These are phyloP conservation scores for Crax fasciolata DNA, from an alignment of 2,797 vertebrate genomes.

Conservation along the genomic window DNA sequence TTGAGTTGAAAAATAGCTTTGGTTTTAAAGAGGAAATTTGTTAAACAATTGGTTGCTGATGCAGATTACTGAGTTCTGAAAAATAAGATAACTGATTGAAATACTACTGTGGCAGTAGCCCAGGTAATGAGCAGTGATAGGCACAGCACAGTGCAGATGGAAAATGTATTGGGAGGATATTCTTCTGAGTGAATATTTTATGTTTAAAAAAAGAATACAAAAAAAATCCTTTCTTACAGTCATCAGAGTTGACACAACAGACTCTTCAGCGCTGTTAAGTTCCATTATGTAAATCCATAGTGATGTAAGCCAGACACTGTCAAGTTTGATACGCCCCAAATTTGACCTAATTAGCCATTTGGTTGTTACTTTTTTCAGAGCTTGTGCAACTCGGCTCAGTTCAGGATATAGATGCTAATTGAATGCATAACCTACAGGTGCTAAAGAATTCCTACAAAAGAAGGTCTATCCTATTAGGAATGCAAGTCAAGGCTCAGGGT, in stretches of 20 bases:
- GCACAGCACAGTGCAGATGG: background rate
- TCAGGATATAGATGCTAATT: constrained; percentile 74
- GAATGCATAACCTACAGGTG: constrained; percentile 66
- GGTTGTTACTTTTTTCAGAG: constrained; percentile 72
- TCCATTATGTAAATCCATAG: constrained; percentile 72
- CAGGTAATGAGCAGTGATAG: background rate
- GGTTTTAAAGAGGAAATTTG: constrained; percentile 68
- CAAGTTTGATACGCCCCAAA: constrained; percentile 70
- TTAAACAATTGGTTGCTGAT: constrained; percentile 65
- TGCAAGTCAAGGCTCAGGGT: constrained; percentile 62
- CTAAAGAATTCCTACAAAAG: constrained; percentile 45
- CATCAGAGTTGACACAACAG: constrained; percentile 39
- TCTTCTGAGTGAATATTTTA: background rate
- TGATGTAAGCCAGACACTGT: constrained; percentile 69
- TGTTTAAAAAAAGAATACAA: constrained; percentile 11
- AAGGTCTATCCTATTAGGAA: constrained; percentile 57
- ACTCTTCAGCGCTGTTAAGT: constrained; percentile 57
- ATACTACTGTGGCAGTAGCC: background rate
- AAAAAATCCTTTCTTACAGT: background rate
- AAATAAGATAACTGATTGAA: constrained; percentile 50
- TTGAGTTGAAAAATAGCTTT: constrained; percentile 55
- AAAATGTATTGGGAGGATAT: background rate
- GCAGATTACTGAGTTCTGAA: constrained; percentile 48
- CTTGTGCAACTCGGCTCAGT: background rate
- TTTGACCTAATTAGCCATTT: constrained; percentile 77